Conservation (phyloP, 2,888 invertebrate genomes). For the Nysson spinosus region DNA sequence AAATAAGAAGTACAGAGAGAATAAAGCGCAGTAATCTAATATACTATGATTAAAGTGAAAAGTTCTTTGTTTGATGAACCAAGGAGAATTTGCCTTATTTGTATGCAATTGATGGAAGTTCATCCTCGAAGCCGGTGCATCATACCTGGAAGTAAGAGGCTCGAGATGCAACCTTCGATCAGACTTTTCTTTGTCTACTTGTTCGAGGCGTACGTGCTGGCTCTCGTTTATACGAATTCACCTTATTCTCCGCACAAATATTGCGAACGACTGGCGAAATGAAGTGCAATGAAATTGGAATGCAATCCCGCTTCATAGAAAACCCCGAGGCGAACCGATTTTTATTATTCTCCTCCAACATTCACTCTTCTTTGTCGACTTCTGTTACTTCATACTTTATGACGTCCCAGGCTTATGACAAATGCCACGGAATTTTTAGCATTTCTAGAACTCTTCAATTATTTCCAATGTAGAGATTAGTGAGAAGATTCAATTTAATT, state of each 20-base stretch:
- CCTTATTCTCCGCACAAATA: constrained; percentile 1
- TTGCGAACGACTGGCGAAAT: background rate
- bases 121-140: background rate
- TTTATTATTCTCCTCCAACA: constrained; percentile 13
- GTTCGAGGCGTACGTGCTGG: constrained; percentile 3
- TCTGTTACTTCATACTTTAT: background rate
- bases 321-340: constrained; percentile 10
- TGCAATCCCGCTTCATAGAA: constrained; percentile 4
- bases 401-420: too few relatives aligned
- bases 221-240: constrained; percentile 9
- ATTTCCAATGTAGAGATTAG: too few relatives aligned
- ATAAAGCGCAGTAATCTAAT: too few relatives aligned
- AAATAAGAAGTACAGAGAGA: too few relatives aligned
- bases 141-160: background rate
- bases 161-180: background rate
- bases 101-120: background rate
- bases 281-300: constrained; percentile 15
- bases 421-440: too few relatives aligned
- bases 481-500: too few relatives aligned
- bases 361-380: background rate
- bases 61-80: too few relatives aligned
- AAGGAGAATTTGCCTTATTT: too few relatives aligned
- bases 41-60: too few relatives aligned
- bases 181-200: background rate
- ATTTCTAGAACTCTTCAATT: too few relatives aligned